Conservation (phyloP, 1,140 invertebrate genomes). For the Aphaenogaster ashmeadi region DNA sequence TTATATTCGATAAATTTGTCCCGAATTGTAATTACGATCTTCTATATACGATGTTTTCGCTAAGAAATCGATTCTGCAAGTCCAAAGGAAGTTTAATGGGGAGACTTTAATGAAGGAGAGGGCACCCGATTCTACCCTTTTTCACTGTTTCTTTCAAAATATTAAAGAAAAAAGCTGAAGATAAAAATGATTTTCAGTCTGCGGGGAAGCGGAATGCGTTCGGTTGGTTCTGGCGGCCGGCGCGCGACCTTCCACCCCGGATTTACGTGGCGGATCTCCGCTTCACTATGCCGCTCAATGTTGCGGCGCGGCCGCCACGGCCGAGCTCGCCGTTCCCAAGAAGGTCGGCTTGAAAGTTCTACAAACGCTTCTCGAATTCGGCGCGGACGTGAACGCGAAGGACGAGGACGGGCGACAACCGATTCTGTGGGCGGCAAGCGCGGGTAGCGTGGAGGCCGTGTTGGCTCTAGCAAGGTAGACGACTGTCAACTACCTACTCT, state of each 20-base stretch:
- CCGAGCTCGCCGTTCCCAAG: conserved; percentile 87
- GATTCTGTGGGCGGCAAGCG: conserved; percentile 98
- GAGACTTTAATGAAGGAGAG: not conserved
- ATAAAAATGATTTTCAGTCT: conserved; percentile 89
- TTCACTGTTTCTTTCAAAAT: not conserved
- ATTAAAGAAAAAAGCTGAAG: not conserved
- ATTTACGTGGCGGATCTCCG: conserved; percentile 97
- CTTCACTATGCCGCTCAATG: conserved; percentile 99
- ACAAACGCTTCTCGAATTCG: conserved; percentile 93
- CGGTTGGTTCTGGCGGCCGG: conserved; percentile 94
- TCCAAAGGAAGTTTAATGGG: not conserved
- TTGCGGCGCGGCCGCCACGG: conserved; percentile 93
- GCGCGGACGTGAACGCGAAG: conserved; percentile 93
- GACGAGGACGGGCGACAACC: conserved; percentile 98
- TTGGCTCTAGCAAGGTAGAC: conserved; percentile 93
- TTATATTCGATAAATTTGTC: not conserved
- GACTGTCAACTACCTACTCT: not conserved
- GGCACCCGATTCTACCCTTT: not conserved
- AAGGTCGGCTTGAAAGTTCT: conserved; percentile 93
- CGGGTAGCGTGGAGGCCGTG: conserved; percentile 97
- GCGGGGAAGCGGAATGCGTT: conserved; percentile 95
- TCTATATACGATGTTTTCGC: not conserved
- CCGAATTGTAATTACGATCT: not conserved
- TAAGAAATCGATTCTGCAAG: not conserved
- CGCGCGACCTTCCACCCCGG: conserved; percentile 94